Percentiles rank a stretch among this genome's conserved stretches.
These are phyloP conservation scores for Melanotaenia maccullochi DNA, from an alignment of 2,797 vertebrate genomes.

Conservation along the genomic window DNA sequence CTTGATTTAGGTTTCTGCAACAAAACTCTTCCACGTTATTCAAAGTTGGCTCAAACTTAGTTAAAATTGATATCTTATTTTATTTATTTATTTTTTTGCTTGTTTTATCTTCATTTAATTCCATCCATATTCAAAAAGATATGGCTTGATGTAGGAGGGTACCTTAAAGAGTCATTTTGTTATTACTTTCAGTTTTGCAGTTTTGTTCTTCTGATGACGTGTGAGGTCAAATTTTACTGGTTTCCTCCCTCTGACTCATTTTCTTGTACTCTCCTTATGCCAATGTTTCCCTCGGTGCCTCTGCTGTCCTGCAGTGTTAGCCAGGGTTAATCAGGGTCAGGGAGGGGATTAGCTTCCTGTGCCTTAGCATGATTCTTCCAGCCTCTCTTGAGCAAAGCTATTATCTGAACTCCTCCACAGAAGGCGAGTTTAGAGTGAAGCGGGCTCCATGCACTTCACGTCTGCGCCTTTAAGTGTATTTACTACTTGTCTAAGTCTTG, in stretches of 20 bases:
- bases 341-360: constrained; percentile 75
- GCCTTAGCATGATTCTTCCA: constrained; percentile 52
- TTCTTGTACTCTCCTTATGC: constrained; percentile 19
- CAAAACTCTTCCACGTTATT: neutral
- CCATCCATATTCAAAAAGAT: neutral
- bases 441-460: neutral
- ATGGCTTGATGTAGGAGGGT: neutral
- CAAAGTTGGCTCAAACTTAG: neutral
- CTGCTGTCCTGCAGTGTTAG: constrained; percentile 55
- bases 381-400: constrained; percentile 61
- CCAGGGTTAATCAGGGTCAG: constrained; percentile 76
- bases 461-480: constrained; percentile 29
- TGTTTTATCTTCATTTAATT: neutral
- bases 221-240: neutral
- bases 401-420: constrained; percentile 50
- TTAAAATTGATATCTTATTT: neutral
- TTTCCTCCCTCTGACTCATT: constrained; percentile 21
- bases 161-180: neutral
- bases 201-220: neutral
- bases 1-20: neutral
- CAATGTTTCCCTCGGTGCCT: constrained; percentile 24
- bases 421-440: constrained; percentile 35
- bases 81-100: neutral
- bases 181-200: neutral
- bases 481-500: constrained; percentile 13